Base-by-base conservation (phyloP, 2,113 vertebrate species). In the Trinectes maculatus region DNA sequence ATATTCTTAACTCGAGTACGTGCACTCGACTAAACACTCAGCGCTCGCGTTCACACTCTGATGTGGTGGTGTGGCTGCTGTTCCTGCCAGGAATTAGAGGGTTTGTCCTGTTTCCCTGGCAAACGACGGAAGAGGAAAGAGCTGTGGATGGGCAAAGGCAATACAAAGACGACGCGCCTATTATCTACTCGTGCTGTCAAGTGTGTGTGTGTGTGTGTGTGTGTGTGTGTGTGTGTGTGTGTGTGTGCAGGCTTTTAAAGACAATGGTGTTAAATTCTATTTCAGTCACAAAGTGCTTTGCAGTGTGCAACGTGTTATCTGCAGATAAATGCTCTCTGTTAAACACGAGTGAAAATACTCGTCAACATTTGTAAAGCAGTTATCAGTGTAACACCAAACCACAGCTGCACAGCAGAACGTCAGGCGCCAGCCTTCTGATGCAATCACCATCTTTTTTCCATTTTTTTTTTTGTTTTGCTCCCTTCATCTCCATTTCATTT, bases 21-120 rank as follows among this genome's bases (percentile, higher is more conserved):
- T 15, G 49, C 55, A 42, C 53, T 12, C 9, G 0, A 25, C 46
- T n/a, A 70, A 74, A 60, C 63, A 42, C 67, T 68, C 69, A 6
- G 22, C 37, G 43, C 29, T 26, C 49, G 34, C 61, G 40, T 49
- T 70, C 46, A 18, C 53, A 53, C 71, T 69, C 56, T 72, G 13
- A 4, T 39, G 51, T n/a, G n/a, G n/a, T n/a, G 74, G 67, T 33
- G 8, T 8, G 56, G 51, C 56, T 42, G 21, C 6, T 46, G 57
- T 73, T 78, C 59, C 56, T 67, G 66, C 74, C 81, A 83, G 66
- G 69, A 79, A 72, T 48, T 56, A 83, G 61, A n/a, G 73, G 81
- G 67, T 79, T 80, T 57, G 66, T 75, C 77, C 60, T 85, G 77
- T 79, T 58, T 66, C 74, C 79, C 56, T 82, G 79, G 71, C 72